Base-by-base conservation (phyloP, 2,797 vertebrate genomes). In the Halcyon badia region DNA sequence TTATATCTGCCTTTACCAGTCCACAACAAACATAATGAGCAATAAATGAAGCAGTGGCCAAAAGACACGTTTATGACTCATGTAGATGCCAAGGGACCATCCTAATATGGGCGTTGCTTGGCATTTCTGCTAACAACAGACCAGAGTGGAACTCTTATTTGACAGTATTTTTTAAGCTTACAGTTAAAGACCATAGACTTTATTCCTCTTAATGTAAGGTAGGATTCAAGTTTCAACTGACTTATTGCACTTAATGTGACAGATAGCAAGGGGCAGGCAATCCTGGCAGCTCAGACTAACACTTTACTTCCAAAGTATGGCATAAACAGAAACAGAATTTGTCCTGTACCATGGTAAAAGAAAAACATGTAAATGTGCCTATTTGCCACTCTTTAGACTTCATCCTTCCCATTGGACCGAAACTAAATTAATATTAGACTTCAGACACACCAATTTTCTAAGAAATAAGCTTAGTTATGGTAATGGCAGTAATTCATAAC, bases 1-100 rank as follows among this genome's bases (percentile, higher is more conserved):
- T 97, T 97, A 92, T 95, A 96, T 93, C 93, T 95, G 83, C 61
- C 84, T 95, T 94, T 90, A 93, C 83, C 82, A 89, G 87, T 94
- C 68, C 88, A 69, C 86, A 90, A 25, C 83, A 96, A 90, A 91
- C 69, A 90, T 82, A 89, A 93, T 92, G 94, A 96, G 87, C 81
- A 95, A 94, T 71, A 95, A 92, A 83, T 88, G 94, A 85, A 96
- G 81, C 88, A 89, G 62, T 97, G 90, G 89, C 95, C 95, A 96
- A 97, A 95, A 95, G 77, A 92, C 88, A 95, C n/a, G 6, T 97
- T 97, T 90, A 96, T 95, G 91, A 96, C 82, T 95, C 94, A 94
- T 78, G 72, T 49, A 89, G 71, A 94, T 94, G 94, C 91, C 96
- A 97, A 94, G 91, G 92, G 92, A 96, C 92, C 75, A 58, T 87